Evolutionary conservation across 2,113 vertebrate species (phyloP).

Genomic region (Cheilinus undulatus): DNA sequence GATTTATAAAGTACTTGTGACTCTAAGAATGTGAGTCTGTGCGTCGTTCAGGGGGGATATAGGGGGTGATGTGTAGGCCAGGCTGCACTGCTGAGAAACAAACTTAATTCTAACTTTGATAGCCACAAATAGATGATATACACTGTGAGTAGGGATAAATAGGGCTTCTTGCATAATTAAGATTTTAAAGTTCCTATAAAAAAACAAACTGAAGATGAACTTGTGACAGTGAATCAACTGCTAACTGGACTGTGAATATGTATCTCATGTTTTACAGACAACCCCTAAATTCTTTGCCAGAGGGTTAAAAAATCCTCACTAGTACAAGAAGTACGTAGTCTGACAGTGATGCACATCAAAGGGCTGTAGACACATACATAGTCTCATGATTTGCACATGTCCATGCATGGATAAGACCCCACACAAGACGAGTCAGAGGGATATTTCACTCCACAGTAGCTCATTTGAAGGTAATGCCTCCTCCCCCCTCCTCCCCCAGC

Average conservation of each 20-base stretch:
- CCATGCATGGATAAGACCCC: slow-evolving; percentile 13
- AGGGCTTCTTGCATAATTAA: no score
- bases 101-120: not conserved
- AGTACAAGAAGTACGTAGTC: slow-evolving; percentile 4
- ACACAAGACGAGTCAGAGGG: slow-evolving; percentile 54
- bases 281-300: slow-evolving; percentile 10
- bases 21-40: slow-evolving; percentile 32
- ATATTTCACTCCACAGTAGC: slow-evolving; percentile 73
- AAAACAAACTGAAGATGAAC: no score
- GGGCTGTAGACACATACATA: slow-evolving; percentile 20
- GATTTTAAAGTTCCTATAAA: no score
- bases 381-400: slow-evolving; percentile 29
- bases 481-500: slow-evolving; percentile 61
- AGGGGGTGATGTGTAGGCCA: slow-evolving; percentile 9
- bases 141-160: not conserved
- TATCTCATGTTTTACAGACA: not conserved
- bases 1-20: slow-evolving; percentile 49
- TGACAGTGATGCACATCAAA: slow-evolving; percentile 22
- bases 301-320: slow-evolving; percentile 22
- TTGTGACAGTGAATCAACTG: no score
- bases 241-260: not conserved
- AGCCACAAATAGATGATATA: not conserved
- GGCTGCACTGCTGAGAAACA: not conserved
- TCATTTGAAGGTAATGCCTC: slow-evolving; percentile 83
- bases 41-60: slow-evolving; percentile 20